Percentiles rank a stretch among this genome's conserved stretches.
phyloP scores from a whole-genome alignment of 2,113 vertebrate genomes.

The Leiothrix lutea region DNA sequence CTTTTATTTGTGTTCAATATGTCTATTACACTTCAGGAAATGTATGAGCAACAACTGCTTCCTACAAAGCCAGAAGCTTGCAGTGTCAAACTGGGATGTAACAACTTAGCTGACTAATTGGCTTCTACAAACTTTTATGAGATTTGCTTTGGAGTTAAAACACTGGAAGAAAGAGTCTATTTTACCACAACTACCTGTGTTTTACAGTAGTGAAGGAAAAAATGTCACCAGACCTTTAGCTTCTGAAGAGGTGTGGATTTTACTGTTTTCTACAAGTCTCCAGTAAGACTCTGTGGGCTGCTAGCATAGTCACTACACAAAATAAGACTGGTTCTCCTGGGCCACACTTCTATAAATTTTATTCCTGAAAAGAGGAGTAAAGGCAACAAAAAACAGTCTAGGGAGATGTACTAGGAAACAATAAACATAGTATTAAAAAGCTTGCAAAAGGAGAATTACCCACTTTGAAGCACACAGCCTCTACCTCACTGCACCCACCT shows the following conservation, averaged over 20 bases:
- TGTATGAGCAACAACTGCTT: neutral
- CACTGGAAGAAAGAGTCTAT: neutral
- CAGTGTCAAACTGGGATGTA: neutral
- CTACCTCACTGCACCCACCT: neutral
- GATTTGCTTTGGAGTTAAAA: neutral
- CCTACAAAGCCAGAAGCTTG: neutral
- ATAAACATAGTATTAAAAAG: conserved; percentile 63
- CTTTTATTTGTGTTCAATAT: neutral
- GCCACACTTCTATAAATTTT: conserved; percentile 57
- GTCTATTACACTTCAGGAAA: neutral
- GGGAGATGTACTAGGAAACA: conserved; percentile 55
- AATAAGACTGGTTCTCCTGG: conserved; percentile 28
- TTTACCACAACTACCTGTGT: neutral
- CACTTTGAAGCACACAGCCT: neutral
- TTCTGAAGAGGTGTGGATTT: neutral
- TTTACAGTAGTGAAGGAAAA: neutral
- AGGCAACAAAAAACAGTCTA: conserved; percentile 45
- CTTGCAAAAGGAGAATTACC: conserved; percentile 57
- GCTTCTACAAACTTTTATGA: neutral
- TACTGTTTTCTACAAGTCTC: conserved; percentile 25
- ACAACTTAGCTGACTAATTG: neutral
- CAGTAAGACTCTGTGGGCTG: neutral
- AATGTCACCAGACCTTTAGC: neutral
- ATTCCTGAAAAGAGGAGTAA: conserved; percentile 52
- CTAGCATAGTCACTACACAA: neutral